Base-by-base conservation (phyloP, 2,113 vertebrate species). In the Hippoglossus stenolepis region DNA sequence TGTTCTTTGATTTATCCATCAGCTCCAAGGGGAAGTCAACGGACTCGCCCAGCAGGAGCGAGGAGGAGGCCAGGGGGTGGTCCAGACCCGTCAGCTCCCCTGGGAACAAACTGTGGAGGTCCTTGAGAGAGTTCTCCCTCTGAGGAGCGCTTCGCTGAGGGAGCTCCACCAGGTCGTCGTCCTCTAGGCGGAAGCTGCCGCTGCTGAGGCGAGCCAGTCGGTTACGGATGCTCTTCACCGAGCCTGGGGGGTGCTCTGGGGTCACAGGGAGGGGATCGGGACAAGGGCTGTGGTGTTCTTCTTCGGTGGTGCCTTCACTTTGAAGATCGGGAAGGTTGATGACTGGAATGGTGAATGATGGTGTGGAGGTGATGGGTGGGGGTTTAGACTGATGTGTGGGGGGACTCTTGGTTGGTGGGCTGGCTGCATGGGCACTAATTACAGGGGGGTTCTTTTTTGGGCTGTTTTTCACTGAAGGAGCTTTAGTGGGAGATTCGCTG, bases 1-100 rank as follows among this genome's bases (percentile, higher is more conserved):
- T 94, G 86, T 95, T 98, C 80, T 95, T 97, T 3, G 94, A 95
- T 89, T 96, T 97, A 71, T 99, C 98, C 21, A 81, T 85, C 53
- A 91, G 82, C 0, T 95, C 96, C 73, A 93, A 13, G 5, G 94
- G 90, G 45, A 92, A 92, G 77, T 97, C 96, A 35, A 90, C 13
- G 8, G 77, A 94, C 1, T 85, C 65, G 0, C 94, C 91, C 20
- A 96, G 85, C 59, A 94, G 90, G 4, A 92, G 91, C 35, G 83
- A 92, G 38, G 94, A 88, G 5, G 95, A 84, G 61, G 95, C 94
- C 0, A 94, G 92, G 0, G 96, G 93, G 0, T 93, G 94, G 10
- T 96, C 94, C 68, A 93, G 71, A 51, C 95, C 93, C 4, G 94
- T 92, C 64, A 93, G 65, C 66, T 96, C 96, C 13, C 93, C 93